These are phyloP conservation scores for Hypanus sabinus DNA, from an alignment of 2,113 vertebrate genomes.

Conservation along the genomic window DNA sequence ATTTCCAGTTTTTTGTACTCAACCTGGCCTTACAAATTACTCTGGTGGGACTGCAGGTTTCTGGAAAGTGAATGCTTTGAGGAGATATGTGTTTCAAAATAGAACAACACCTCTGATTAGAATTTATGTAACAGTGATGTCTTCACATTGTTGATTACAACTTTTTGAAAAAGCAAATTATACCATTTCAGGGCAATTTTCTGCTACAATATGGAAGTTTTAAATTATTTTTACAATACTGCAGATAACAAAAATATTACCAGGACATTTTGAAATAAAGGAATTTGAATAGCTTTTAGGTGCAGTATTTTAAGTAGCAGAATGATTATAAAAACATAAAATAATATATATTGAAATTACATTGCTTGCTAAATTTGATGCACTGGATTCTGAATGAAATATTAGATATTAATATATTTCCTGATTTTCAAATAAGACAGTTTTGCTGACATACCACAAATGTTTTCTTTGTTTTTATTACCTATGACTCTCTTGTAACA, in stretches of 20 bases:
- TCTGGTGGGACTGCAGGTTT: neutral
- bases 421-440: neutral
- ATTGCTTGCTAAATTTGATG: neutral
- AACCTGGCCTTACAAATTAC: too few species aligned
- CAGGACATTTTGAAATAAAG: neutral
- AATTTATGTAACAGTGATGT: neutral
- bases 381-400: neutral
- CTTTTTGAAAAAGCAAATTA: neutral
- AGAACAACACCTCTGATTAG: neutral
- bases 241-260: neutral
- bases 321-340: neutral
- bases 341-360: neutral
- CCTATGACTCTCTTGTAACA: too few species aligned
- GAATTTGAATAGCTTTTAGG: neutral
- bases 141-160: neutral
- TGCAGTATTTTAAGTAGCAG: neutral
- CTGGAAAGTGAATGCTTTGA: neutral
- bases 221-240: neutral
- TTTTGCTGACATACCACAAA: neutral
- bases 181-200: neutral
- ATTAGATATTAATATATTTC: neutral
- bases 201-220: neutral
- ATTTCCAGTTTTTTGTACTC: too few species aligned
- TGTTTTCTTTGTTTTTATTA: neutral
- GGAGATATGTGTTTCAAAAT: neutral